Evolutionary conservation across 2,113 vertebrate species (phyloP), one percentile per base, ranked within the genome.

Genomic region (Melozone crissalis): DNA sequence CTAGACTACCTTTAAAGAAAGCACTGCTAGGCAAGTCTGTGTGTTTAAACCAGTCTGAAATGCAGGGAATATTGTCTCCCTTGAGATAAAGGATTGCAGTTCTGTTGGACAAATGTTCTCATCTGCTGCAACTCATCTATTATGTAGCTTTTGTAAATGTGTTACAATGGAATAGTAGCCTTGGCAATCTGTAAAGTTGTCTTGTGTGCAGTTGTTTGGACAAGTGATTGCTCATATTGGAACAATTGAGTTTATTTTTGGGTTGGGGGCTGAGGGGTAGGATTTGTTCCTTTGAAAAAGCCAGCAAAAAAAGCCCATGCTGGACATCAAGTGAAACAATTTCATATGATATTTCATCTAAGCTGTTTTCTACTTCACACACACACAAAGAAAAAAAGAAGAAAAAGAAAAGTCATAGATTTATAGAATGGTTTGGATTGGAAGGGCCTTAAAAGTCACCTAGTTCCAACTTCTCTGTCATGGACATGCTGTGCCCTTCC

Each of bases 71-170:
- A 76, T 46, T 91, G 47, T 88, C 65, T 88, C 44, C 55, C 43
- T 17, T 67, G 74, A 61, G 35, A 78, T 75, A 86, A 90, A 95
- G n/a, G 33, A 80, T 88, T 88, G 58, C 30, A 63, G 67, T 83
- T 85, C 67, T 55, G 46, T 73, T 83, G 93, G 75, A 88, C 72
- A 94, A 93, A 86, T 67, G 57, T 88, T 85, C 78, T 96, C 44
- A 84, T 90, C 89, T 95, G 67, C 66, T 77, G 47, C 61, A 92
- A 77, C 57, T 83, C 44, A 77, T 91, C 78, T 90, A 73, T 95
- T 92, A 93, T 75, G 79, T 84, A 68, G 82, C 82, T 90, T 95
- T 92, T 95, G 79, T 85, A 88, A 93, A 92, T 71, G 85, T 84
- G 65, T 80, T 62, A 57, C 88, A 95, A 90, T 77, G 83, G 67